phyloP scores from a whole-genome alignment of 2,113 vertebrate genomes.

The Henicopernis longicauda region DNA sequence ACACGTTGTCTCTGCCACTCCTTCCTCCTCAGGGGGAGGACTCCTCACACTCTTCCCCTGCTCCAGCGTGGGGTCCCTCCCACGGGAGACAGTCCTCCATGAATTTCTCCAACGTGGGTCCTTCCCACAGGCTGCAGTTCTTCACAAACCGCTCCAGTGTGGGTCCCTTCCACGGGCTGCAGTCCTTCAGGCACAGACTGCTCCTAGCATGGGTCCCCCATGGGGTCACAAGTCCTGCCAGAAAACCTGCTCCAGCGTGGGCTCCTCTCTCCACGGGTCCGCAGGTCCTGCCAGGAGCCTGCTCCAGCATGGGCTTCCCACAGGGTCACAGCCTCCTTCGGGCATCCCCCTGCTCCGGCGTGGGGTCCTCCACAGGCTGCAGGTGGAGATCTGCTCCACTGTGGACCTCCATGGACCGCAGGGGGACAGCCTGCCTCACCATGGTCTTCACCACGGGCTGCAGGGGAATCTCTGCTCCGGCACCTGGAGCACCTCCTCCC shows the following conservation, averaged over 20 bases:
- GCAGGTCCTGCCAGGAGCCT: neutral
- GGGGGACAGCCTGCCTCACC: too few species aligned
- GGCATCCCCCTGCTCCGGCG: accelerated
- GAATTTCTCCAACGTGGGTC: too few species aligned
- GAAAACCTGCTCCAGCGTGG: too few species aligned
- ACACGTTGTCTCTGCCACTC: neutral
- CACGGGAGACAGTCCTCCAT: neutral
- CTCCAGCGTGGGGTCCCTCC: neutral
- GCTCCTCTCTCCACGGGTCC: neutral
- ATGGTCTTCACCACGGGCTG: too few species aligned
- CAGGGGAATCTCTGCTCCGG: neutral
- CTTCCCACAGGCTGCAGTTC: neutral
- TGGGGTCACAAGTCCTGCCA: too few species aligned
- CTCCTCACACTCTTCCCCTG: neutral
- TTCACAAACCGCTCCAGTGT: too few species aligned
- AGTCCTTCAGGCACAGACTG: neutral
- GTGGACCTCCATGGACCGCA: neutral
- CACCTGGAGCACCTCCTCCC: neutral
- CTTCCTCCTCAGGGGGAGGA: neutral
- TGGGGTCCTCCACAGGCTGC: too few species aligned
- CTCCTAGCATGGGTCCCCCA: neutral
- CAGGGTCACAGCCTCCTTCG: neutral
- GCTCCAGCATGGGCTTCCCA: neutral
- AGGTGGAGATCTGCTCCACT: neutral
- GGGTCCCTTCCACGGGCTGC: too few species aligned